Percentiles rank a stretch among this genome's conserved stretches.
Conservation (phyloP, 2,797 vertebrate genomes). For the Vespertilio murinus region DNA sequence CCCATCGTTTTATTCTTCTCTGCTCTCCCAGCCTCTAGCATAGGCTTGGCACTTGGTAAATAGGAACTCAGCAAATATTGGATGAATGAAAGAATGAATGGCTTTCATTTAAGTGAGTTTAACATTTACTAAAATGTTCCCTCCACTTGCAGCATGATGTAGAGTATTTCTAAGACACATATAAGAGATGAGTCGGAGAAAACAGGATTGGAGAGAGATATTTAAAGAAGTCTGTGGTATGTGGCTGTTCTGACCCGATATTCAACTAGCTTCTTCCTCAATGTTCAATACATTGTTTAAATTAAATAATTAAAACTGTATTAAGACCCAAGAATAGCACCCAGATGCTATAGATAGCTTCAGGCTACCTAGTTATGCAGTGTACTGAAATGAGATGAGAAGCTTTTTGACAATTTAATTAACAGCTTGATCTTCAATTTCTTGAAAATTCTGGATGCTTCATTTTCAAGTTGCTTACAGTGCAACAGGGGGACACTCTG, state of each 20-base stretch:
- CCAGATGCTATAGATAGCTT: slow-evolving; percentile 71
- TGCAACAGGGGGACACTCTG: neutral
- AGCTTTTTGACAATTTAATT: slow-evolving; percentile 74
- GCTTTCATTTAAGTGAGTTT: slow-evolving; percentile 20
- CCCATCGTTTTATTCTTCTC: neutral
- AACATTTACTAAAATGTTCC: neutral
- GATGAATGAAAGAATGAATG: neutral
- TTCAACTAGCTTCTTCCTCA: slow-evolving; percentile 47
- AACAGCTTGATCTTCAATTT: slow-evolving; percentile 71
- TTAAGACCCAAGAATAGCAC: slow-evolving; percentile 69
- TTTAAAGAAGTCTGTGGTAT: slow-evolving; percentile 51
- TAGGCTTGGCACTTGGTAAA: neutral
- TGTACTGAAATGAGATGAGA: slow-evolving; percentile 68
- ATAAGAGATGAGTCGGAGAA: neutral
- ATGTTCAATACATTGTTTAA: slow-evolving; percentile 71
- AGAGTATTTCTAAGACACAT: neutral
- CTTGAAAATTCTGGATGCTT: slow-evolving; percentile 47
- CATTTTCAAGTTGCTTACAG: slow-evolving; percentile 36
- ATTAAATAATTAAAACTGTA: slow-evolving; percentile 69
- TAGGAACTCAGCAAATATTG: neutral
- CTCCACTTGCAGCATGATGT: neutral
- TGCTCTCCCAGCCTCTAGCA: neutral
- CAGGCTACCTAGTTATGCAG: slow-evolving; percentile 57
- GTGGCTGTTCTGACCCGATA: slow-evolving; percentile 27
- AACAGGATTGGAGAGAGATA: neutral